These are phyloP conservation scores for Gorsachius magnificus DNA, from an alignment of 2,797 vertebrate species.

Conservation along the genomic window DNA sequence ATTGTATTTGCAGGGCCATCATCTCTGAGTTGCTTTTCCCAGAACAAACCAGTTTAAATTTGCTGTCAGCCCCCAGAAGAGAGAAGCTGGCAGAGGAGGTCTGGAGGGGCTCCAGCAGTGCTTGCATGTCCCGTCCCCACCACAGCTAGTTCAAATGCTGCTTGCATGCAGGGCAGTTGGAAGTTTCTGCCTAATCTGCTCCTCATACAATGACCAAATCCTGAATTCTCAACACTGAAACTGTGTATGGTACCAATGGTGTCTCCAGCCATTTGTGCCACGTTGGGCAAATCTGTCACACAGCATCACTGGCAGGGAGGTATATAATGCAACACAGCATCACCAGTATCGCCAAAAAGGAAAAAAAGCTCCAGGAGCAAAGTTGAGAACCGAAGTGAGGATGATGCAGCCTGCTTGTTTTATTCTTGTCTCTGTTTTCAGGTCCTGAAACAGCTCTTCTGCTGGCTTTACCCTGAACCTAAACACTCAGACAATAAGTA, in stretches of 20 bases:
- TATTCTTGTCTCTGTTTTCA: not conserved
- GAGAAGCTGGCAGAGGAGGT: not conserved
- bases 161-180: not conserved
- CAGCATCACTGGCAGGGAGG: not conserved
- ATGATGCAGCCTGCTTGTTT: not conserved
- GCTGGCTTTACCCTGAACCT: not conserved
- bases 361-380: not conserved
- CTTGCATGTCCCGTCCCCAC: not conserved
- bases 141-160: not conserved
- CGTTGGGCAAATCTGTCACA: not conserved
- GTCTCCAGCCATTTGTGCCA: not conserved
- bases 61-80: not conserved
- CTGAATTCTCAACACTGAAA: not conserved
- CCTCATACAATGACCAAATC: not conserved
- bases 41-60: not conserved
- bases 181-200: not conserved
- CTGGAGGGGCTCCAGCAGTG: not conserved
- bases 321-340: not conserved
- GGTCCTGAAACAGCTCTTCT: not conserved
- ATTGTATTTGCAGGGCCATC: not conserved
- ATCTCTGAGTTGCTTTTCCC: not conserved
- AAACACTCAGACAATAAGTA: not conserved
- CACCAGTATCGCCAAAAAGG: accelerated
- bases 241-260: not conserved
- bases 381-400: not conserved